Base-by-base conservation (phyloP, 1,140 invertebrate species). In the Adoxophyes honmai region DNA sequence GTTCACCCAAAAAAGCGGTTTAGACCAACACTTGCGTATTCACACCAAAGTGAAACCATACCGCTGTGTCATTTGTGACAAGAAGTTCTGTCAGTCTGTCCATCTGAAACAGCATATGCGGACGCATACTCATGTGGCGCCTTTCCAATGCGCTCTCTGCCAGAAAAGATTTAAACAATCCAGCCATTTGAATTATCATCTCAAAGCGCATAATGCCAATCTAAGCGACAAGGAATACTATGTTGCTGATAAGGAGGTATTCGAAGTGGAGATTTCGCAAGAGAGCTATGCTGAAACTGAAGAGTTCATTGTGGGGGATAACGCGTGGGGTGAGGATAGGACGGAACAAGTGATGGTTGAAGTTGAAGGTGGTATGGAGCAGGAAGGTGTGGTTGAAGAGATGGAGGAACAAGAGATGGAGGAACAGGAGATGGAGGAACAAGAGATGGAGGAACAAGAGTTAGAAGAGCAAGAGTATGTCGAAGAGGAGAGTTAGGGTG, bases 1-100 rank as follows among this genome's bases (percentile, higher is more conserved):
- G 1, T 98, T 98, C 88, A 95, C 96, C 9, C 97, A 96, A 78
- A 95, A 95, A 61, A 83, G 83, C 0, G 86, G 86, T 0, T 69
- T 92, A 0, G 90, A 91, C 59, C 91, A 92, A 33, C 94, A 95
- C 58, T 86, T 93, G 60, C 78, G 91, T 21, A 94, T 92, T 3
- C 93, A 94, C 66, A 93, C 92, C 0, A 93, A 93, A 38, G 8
- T 89, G 83, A 63, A 91, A 55, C 93, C 93, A 0, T 94, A 92
- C 79, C 86, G 91, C 37, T 95, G 94, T 74, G 90, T 92, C 36
- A 90, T 94, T 2, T 95, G 94, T 78, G 90, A 88, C 1, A 94
- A 93, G 64, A 80, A 89, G 3, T 95, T 95, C 81, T 81, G 80
- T 33, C 88, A 90, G 52, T 84, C 84, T 0, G 81, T 88, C 0